Evolutionary conservation across 2,797 vertebrate genomes (phyloP).

Genomic region (Eulemur coronatus): DNA sequence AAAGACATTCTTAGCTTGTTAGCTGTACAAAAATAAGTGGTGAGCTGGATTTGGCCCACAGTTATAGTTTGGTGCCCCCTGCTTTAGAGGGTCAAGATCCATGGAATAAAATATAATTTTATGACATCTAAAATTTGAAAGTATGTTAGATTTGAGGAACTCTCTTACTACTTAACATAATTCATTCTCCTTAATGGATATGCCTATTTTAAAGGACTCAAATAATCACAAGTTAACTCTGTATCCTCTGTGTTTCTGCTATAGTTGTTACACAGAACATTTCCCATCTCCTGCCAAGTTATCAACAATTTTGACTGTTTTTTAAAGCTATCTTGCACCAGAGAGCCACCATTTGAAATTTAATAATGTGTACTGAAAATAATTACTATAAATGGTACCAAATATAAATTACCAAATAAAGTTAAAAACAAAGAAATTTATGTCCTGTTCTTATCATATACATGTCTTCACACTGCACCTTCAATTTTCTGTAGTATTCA

Average conservation of each 20-base stretch:
- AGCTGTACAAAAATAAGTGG: background rate
- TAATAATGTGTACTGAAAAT: background rate
- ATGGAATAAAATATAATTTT: conserved; percentile 9
- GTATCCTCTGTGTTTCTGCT: background rate
- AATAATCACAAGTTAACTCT: background rate
- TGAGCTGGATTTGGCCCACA: background rate
- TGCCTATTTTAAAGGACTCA: background rate
- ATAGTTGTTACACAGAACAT: background rate
- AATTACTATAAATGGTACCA: background rate
- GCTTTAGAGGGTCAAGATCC: background rate
- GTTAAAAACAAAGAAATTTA: background rate
- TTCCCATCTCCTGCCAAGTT: background rate
- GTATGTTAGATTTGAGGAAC: background rate
- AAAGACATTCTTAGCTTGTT: background rate
- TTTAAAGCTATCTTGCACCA: background rate
- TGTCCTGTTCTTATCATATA: background rate
- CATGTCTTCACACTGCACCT: background rate
- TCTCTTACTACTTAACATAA: background rate
- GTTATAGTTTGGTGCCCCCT: background rate
- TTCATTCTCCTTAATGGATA: background rate
- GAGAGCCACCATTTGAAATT: background rate
- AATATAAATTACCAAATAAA: conserved; percentile 38
- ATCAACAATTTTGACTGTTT: background rate
- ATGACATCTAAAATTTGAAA: background rate
- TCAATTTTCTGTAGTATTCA: background rate